These are phyloP conservation scores for Merodon equestris DNA, from an alignment of 2,888 invertebrate genomes.

Conservation along the genomic window DNA sequence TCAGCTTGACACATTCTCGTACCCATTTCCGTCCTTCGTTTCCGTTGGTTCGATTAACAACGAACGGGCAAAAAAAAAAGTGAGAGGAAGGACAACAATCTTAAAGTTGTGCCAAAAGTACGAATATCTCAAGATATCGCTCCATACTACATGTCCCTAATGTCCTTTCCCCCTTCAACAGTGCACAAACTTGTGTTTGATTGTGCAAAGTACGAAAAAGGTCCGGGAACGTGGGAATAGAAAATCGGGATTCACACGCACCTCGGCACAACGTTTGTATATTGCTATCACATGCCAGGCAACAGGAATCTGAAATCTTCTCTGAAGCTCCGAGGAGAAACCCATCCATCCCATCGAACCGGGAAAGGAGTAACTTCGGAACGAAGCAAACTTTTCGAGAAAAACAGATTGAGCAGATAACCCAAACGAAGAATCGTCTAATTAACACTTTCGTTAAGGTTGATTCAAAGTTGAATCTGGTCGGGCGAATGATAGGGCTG, in stretches of 20 bases:
- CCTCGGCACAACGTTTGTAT: constrained; percentile 11
- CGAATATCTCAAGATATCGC: not conserved
- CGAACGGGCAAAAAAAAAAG: constrained; percentile 22
- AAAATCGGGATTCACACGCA: not conserved
- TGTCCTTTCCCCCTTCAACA: too few relatives aligned
- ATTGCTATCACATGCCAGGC: not conserved
- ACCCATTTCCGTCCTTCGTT: constrained; percentile 28
- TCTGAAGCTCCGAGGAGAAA: too few relatives aligned
- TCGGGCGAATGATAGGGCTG: constrained; percentile 3
- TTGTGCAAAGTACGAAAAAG: too few relatives aligned
- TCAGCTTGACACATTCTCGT: constrained; percentile 60
- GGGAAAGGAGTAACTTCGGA: constrained; percentile 62
- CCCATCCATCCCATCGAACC: not conserved
- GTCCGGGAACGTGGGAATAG: too few relatives aligned
- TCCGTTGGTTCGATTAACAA: constrained; percentile 35
- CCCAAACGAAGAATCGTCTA: constrained; percentile 68
- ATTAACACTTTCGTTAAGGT: constrained; percentile 69
- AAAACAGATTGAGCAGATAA: constrained; percentile 69
- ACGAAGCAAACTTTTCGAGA: constrained; percentile 58
- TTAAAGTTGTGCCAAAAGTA: constrained; percentile 56
- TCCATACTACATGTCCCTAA: too few relatives aligned
- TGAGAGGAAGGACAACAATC: constrained; percentile 33
- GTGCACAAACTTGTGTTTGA: too few relatives aligned
- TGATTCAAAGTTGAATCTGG: constrained; percentile 66
- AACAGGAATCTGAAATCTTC: too few relatives aligned